Conservation (phyloP, 2,888 invertebrate species). For the Lymantria monacha region DNA sequence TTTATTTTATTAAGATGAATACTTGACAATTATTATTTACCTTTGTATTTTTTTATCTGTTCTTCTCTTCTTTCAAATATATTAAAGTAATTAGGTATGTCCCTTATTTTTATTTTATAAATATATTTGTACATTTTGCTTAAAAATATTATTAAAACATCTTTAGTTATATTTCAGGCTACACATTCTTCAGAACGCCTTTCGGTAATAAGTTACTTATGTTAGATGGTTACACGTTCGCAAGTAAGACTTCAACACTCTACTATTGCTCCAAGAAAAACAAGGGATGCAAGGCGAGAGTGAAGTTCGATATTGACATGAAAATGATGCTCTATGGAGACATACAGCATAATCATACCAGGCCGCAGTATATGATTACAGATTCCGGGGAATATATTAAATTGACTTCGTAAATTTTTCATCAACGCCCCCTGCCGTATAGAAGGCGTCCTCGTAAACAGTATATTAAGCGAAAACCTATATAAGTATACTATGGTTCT, state of each 20-base stretch:
- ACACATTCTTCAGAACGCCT: neutral
- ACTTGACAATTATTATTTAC: no score
- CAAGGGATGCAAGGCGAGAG: constrained; percentile 14
- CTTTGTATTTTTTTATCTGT: no score
- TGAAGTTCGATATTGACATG: constrained; percentile 1
- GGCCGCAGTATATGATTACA: neutral
- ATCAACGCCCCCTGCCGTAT: neutral
- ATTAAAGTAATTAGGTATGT: no score
- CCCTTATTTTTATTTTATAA: neutral
- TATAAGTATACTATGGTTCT: no score
- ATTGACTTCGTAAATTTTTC: no score
- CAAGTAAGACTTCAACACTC: neutral
- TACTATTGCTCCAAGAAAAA: constrained; percentile 10
- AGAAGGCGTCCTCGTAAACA: neutral
- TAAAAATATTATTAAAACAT: neutral
- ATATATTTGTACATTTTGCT: neutral
- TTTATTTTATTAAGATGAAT: no score
- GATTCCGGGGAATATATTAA: constrained; percentile 1
- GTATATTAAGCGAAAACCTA: no score
- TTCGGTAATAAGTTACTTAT: constrained; percentile 8
- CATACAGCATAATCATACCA: neutral
- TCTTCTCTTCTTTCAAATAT: no score
- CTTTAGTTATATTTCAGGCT: neutral
- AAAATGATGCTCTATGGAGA: neutral
- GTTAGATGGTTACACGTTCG: constrained; percentile 31